Evolutionary conservation across 2,888 invertebrate species (phyloP).

Genomic region (Piscicola geometra): DNA sequence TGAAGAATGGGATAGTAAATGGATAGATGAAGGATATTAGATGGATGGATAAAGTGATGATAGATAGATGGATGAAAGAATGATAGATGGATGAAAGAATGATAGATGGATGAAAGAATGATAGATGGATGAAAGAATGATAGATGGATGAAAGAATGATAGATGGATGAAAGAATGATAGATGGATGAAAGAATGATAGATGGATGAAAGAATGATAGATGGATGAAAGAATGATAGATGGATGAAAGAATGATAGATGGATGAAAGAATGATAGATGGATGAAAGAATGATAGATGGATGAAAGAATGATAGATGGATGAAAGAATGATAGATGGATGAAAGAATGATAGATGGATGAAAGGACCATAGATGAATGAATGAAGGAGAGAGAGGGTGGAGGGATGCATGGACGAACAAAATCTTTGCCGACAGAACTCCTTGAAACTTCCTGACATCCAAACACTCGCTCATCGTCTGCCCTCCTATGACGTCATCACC

Average conservation of each 20-base stretch:
- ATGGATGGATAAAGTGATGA: too few relatives aligned
- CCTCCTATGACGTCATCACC: constrained; percentile 28
- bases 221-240: too few relatives aligned
- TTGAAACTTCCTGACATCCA: constrained; percentile 39
- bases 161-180: too few relatives aligned
- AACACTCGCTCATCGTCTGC: constrained; percentile 36
- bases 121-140: constrained; percentile 30
- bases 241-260: too few relatives aligned
- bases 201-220: too few relatives aligned
- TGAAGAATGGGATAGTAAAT: too few relatives aligned
- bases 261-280: too few relatives aligned
- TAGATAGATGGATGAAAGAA: constrained; percentile 30
- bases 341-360: constrained; percentile 37
- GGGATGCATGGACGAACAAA: not conserved
- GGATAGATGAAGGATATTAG: constrained; percentile 38
- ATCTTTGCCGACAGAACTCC: constrained; percentile 17
- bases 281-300: too few relatives aligned
- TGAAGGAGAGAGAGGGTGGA: constrained; percentile 1
- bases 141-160: constrained; percentile 19
- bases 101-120: constrained; percentile 13
- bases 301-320: too few relatives aligned
- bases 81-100: not conserved
- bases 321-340: constrained; percentile 40
- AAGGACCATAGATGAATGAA: constrained; percentile 35
- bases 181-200: too few relatives aligned